A percentile compares a stretch with the other conserved stretches of the same genome.
phyloP scores from a whole-genome alignment of 2,113 vertebrate species.

The Phyllostomus hastatus region DNA sequence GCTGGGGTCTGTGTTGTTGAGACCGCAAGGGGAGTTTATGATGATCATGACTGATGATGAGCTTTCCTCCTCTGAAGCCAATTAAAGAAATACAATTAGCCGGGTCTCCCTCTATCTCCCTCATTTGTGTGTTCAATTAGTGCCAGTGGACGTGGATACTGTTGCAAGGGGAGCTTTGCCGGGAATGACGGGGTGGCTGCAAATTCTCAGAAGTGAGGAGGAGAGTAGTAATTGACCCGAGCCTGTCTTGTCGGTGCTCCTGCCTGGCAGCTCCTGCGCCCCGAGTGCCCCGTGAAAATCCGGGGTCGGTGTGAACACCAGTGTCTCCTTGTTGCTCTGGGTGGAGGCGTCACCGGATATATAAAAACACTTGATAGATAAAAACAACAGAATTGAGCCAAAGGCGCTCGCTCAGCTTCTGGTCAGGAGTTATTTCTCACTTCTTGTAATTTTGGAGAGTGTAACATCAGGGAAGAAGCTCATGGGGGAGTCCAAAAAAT shows the following conservation, averaged over 20 bases:
- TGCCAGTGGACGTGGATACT: background rate
- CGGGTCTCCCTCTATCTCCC: background rate
- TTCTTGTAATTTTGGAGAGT: slow-evolving; percentile 28
- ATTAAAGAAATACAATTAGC: slow-evolving; percentile 21
- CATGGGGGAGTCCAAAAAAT: background rate
- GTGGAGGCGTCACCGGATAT: background rate
- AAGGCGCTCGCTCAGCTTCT: background rate
- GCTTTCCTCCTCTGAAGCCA: slow-evolving; percentile 18
- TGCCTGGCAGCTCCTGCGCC: background rate
- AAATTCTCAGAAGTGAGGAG: background rate
- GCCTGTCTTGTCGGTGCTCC: background rate
- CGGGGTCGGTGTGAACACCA: background rate
- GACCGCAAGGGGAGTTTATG: background rate
- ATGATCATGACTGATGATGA: slow-evolving; percentile 33
- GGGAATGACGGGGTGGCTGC: background rate
- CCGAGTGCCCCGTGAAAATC: background rate
- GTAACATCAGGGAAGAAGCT: slow-evolving; percentile 1
- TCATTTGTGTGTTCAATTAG: slow-evolving; percentile 34
- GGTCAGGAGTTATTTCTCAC: background rate
- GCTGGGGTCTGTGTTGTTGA: background rate
- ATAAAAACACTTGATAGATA: background rate
- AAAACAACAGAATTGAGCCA: background rate
- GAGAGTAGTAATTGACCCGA: background rate
- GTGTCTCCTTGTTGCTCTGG: background rate
- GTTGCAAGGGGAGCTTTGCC: background rate